These are phyloP conservation scores for Gila robusta DNA, from an alignment of 2,797 vertebrate species.

Conservation along the genomic window DNA sequence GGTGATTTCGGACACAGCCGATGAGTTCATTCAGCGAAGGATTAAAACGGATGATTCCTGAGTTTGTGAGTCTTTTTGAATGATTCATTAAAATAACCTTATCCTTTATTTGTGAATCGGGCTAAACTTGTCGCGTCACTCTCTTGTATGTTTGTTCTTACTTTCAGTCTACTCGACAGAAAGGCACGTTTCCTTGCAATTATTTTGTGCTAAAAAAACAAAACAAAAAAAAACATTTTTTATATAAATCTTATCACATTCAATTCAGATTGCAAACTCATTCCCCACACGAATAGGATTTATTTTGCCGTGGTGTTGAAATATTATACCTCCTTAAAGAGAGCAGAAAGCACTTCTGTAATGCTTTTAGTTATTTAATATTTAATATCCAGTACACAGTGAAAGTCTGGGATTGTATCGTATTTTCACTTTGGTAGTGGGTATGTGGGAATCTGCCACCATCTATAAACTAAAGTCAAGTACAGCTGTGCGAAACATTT, in stretches of 20 bases:
- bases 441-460: slow-evolving; percentile 38
- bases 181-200: background rate
- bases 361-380: slow-evolving; percentile 12
- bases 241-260: background rate
- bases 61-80: background rate
- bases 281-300: background rate
- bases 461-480: background rate
- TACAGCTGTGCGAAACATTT: slow-evolving; percentile 60
- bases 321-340: background rate
- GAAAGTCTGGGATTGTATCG: background rate
- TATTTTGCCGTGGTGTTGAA: background rate
- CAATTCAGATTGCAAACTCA: background rate
- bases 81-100: background rate
- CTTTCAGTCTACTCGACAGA: background rate
- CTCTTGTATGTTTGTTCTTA: background rate
- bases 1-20: background rate
- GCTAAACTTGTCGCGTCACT: background rate
- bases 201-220: background rate
- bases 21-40: background rate
- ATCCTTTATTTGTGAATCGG: background rate
- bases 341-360: background rate
- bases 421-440: slow-evolving; percentile 12
- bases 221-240: background rate
- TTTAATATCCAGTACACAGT: background rate
- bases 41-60: background rate